Evolutionary conservation across 2,888 invertebrate genomes (phyloP).

Genomic region (Hirtodrosophila confusa): DNA sequence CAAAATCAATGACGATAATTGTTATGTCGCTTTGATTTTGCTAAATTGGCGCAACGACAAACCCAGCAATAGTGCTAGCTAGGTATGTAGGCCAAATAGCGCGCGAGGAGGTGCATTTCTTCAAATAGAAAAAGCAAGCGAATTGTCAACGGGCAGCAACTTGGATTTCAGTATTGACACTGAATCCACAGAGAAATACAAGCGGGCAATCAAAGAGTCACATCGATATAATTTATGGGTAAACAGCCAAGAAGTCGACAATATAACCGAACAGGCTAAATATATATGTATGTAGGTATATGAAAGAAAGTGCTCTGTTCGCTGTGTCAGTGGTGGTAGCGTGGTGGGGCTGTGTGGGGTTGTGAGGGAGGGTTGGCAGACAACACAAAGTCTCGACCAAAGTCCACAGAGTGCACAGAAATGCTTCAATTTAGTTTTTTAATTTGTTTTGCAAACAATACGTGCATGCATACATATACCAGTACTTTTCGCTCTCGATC

Average conservation of each 20-base stretch:
- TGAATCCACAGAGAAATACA: conserved; percentile 20
- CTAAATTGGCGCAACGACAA: conserved; percentile 37
- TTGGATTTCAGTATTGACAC: conserved; percentile 38
- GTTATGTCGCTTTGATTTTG: conserved; percentile 24
- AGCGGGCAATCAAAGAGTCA: conserved; percentile 19
- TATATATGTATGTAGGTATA: too few relatives aligned
- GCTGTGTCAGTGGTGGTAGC: too few relatives aligned
- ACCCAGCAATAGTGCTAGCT: neutral
- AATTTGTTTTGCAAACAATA: conserved; percentile 34
- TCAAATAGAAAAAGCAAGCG: neutral
- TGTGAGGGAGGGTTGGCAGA: too few relatives aligned
- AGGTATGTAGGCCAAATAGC: too few relatives aligned
- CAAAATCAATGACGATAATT: conserved; percentile 49
- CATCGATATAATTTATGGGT: conserved; percentile 40
- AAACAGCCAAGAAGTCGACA: conserved; percentile 39
- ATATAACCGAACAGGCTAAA: neutral
- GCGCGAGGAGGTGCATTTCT: too few relatives aligned
- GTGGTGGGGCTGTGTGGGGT: too few relatives aligned
- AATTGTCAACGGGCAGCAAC: conserved; percentile 20
- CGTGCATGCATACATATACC: too few relatives aligned
- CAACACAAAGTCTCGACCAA: conserved; percentile 26
- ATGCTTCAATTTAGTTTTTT: conserved; percentile 14
- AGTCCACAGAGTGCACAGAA: conserved; percentile 38
- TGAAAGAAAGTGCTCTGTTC: too few relatives aligned
- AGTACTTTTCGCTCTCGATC: too few relatives aligned